Conservation (phyloP, 2,888 invertebrate species). For the Stegophylla sp. region DNA sequence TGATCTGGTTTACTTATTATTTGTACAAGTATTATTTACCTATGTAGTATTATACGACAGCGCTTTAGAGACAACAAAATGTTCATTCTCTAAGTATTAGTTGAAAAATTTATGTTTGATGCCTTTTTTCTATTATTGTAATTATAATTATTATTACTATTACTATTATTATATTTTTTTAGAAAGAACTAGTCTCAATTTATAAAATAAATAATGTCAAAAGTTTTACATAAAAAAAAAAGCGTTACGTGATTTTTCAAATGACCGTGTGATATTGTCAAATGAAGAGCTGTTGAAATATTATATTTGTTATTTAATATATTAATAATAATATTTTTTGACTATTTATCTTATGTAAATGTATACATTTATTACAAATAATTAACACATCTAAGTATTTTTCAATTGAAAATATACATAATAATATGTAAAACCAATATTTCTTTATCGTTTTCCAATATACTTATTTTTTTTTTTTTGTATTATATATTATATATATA, state of each 20-base stretch:
- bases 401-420: slow-evolving; percentile 47
- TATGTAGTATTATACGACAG: slow-evolving; percentile 59
- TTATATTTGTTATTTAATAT: slow-evolving; percentile 59
- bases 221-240: slow-evolving; percentile 54
- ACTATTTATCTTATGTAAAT: slow-evolving; percentile 51
- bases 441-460: slow-evolving; percentile 13
- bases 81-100: slow-evolving; percentile 51
- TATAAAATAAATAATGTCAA: slow-evolving; percentile 47
- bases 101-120: slow-evolving; percentile 45
- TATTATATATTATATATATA: slow-evolving; percentile 38
- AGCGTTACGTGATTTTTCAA: slow-evolving; percentile 58
- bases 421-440: slow-evolving; percentile 20
- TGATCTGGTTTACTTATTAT: slow-evolving; percentile 48
- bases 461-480: slow-evolving; percentile 42
- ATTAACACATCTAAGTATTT: slow-evolving; percentile 53
- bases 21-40: slow-evolving; percentile 58
- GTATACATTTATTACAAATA: slow-evolving; percentile 44
- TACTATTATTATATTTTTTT: slow-evolving; percentile 37
- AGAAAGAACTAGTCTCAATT: slow-evolving; percentile 42
- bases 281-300: slow-evolving; percentile 59
- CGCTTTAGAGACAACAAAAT: slow-evolving; percentile 57
- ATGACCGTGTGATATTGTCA: slow-evolving; percentile 59
- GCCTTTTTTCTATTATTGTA: slow-evolving; percentile 9
- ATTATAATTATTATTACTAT: slow-evolving; percentile 33
- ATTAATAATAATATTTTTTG: slow-evolving; percentile 59